Conservation (phyloP, 2,113 vertebrate species). For the Tympanuchus pallidicinctus region DNA sequence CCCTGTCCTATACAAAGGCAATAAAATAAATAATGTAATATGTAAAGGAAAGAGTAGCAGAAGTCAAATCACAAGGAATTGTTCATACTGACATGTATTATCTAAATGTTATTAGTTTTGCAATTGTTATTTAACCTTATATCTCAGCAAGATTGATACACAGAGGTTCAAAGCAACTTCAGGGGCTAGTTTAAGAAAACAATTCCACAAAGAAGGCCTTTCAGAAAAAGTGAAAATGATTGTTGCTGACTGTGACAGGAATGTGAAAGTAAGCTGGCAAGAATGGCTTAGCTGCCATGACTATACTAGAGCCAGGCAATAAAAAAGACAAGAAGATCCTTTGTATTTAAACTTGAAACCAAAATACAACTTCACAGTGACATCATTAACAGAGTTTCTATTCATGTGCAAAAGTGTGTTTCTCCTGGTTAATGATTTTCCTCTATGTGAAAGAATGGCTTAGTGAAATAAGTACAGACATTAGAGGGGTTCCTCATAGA, state of each 20-base stretch:
- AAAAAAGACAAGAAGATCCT: background rate
- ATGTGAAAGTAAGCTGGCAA: background rate
- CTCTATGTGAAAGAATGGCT: background rate
- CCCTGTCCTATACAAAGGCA: background rate
- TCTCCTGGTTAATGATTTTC: background rate
- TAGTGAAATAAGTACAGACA: background rate
- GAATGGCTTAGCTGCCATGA: background rate
- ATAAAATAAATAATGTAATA: background rate
- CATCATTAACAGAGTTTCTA: background rate
- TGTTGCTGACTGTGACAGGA: background rate
- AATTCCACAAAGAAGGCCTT: background rate
- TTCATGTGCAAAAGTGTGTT: fast-evolving
- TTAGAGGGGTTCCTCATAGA: background rate
- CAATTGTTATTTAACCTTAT: background rate
- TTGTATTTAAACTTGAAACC: background rate
- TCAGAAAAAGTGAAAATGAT: background rate
- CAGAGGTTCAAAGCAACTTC: background rate
- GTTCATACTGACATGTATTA: background rate
- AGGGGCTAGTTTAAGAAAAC: background rate
- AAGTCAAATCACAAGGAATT: background rate
- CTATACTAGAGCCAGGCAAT: background rate
- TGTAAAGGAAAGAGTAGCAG: background rate
- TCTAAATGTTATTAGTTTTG: background rate
- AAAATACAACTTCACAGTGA: background rate
- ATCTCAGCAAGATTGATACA: background rate